Conservation (phyloP, 2,888 invertebrate genomes). For the Ennomos erosarius region DNA sequence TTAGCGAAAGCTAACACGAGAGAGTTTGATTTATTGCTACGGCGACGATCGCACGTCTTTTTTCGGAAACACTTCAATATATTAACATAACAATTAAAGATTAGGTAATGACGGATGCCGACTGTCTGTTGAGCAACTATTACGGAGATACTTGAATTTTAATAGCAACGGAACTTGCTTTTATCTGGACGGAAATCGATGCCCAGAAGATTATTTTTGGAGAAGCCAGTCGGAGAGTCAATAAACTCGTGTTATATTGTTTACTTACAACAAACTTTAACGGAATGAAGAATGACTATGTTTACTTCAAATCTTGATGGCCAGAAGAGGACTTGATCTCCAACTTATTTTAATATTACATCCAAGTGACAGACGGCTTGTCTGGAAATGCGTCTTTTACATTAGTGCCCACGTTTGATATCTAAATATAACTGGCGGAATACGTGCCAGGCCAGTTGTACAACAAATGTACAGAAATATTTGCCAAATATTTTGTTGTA, state of each 20-base stretch:
- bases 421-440: background rate
- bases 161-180: constrained; percentile 26
- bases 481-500: constrained; percentile 7
- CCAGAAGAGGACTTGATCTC: background rate
- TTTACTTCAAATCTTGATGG: background rate
- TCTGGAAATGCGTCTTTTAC: constrained; percentile 2
- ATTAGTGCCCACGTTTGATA: background rate
- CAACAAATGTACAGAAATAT: background rate
- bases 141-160: constrained; percentile 31
- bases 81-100: constrained; percentile 82
- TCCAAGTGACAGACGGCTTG: constrained; percentile 3
- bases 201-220: constrained; percentile 1
- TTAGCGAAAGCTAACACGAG: constrained; percentile 77
- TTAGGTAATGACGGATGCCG: constrained; percentile 67
- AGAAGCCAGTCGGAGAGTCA: constrained; percentile 3
- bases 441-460: background rate
- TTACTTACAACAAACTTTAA: constrained; percentile 2
- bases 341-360: constrained; percentile 6
- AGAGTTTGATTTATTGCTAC: constrained; percentile 82
- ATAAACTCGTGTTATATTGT: constrained; percentile 5
- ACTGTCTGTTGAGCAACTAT: constrained; percentile 50
- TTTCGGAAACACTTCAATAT: constrained; percentile 77
- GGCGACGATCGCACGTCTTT: constrained; percentile 66
- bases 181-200: constrained; percentile 6
- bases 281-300: constrained; percentile 2